Base-by-base conservation (phyloP, 2,797 vertebrate species). In the Melanotaenia parkinsoni region DNA sequence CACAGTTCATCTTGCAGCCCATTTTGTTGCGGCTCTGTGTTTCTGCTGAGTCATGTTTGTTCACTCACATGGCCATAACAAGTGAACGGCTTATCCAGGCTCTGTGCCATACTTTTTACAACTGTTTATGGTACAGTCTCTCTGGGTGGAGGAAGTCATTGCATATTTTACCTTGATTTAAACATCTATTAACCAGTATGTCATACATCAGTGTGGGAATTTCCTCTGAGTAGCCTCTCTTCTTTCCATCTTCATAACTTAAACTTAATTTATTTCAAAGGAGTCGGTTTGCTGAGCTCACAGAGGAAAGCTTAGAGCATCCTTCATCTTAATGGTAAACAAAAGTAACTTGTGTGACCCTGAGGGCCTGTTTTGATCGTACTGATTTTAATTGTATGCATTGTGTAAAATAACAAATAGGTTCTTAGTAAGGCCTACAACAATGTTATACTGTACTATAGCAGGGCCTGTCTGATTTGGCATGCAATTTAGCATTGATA, bases 11-110 rank as follows among this genome's bases (percentile, higher is more conserved):
- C 76, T 85, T 70, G 50, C 63, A 65, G 77, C 71, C 78, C 58
- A 56, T 81, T 85, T 76, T 58, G 45, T 75, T 3, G 47, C 69
- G 54, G 67, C 64, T 47, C 67, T 61, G 32, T 38, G 57, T 88
- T 89, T 86, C 77, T 90, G 89, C 89, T 89, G 88, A 92, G 79
- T 89, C 66, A 14, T 63, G 66, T 45, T 47, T 69, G 72, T 84
- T 86, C 77, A 77, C 67, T 70, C 76, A 66, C 59, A 70, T 60
- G 65, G 74, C 70, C 57, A 61, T 76, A 79, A 86, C 68, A 69
- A 79, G 72, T 57, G 80, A 81, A 71, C 33, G 75, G 63, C 73
- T 74, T 59, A 65, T 72, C 71, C 67, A 35, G 81, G 76, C 87
- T 87, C 67, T 6, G 54, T 33, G 75, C 77, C 76, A 75, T 82